Evolutionary conservation across 2,113 vertebrate genomes (phyloP), one percentile per base, ranked within the genome.

Genomic region (Limanda limanda): DNA sequence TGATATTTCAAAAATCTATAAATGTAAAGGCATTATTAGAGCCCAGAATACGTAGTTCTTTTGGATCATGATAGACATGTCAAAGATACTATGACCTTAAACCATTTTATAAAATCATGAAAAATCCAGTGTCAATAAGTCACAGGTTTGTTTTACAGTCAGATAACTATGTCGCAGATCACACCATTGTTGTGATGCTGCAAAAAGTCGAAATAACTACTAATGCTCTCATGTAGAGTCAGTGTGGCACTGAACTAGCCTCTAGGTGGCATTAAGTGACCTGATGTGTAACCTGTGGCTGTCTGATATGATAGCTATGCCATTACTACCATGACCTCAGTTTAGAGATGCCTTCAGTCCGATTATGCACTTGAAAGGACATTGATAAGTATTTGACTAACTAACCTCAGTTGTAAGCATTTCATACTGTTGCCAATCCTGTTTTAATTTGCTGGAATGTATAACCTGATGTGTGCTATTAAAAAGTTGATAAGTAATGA

Each of bases 261-360:
- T 68, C 54, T 58, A 87, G 89, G 61, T 65, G 86, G 81, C 85
- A 86, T 81, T 64, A 73, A 58, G 59, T 40, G 48, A 5, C 58
- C 52, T 11, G 18, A 58, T 52, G 21, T 63, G 52, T 42, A 8
- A 27, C 37, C n/a, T 67, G 14, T 27, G 55, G 25, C 63, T 59
- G 57, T 14, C 66, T 35, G 35, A 66, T 24, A 13, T 69, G 62
- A 24, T 42, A 48, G 45, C 55, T 37, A 48, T 71, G 56, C 0
- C 54, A 66, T 9, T 7, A 31, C 35, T 51, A 18, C 21, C 31
- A 24, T 35, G 21, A 47, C 58, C 27, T 68, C 48, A 68, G 5
- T 3, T 23, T 12, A 57, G 20, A 68, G 15, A 48, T 20, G 7
- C 24, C 12, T n/a, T 31, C 31, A 60, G 37, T 48, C 14, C 47